phyloP scores from a whole-genome alignment of 2,113 vertebrate genomes.

The Corvus hawaiiensis region DNA sequence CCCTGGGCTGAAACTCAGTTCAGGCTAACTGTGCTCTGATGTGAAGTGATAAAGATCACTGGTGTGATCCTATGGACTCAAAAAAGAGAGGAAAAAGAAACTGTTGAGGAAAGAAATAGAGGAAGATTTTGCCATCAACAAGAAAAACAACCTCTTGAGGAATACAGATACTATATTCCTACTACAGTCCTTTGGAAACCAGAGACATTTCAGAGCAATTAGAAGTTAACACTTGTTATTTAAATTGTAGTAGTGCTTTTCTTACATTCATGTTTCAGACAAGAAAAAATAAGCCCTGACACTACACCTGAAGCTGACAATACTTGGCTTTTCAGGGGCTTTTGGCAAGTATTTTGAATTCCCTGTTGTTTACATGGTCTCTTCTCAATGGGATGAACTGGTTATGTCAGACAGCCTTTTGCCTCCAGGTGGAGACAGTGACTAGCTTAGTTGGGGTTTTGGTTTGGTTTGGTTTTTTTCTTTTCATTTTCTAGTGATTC shows the following conservation, averaged over 20 bases:
- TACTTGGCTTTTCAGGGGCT: not conserved
- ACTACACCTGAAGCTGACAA: not conserved
- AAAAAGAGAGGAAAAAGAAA: not conserved
- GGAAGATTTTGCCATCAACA: not conserved
- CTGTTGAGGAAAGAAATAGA: not conserved
- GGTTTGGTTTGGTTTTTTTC: not conserved
- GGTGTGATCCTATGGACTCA: not conserved
- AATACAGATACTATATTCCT: not conserved
- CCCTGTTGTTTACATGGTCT: not conserved
- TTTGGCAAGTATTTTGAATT: not conserved
- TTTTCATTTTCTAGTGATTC: not conserved
- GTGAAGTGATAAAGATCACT: not conserved
- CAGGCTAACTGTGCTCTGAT: not conserved
- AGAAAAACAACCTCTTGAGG: not conserved
- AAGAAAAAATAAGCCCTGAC: not conserved
- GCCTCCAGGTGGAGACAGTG: not conserved
- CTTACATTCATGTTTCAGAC: not conserved
- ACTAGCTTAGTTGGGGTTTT: not conserved
- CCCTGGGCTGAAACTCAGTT: not conserved
- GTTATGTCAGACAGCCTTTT: not conserved
- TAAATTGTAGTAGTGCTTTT: not conserved
- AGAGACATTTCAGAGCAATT: not conserved
- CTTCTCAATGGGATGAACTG: not conserved
- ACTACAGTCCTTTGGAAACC: not conserved
- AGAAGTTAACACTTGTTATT: not conserved